These are phyloP conservation scores for Microcebus jonahi DNA, from an alignment of 2,113 vertebrate genomes.

Conservation along the genomic window DNA sequence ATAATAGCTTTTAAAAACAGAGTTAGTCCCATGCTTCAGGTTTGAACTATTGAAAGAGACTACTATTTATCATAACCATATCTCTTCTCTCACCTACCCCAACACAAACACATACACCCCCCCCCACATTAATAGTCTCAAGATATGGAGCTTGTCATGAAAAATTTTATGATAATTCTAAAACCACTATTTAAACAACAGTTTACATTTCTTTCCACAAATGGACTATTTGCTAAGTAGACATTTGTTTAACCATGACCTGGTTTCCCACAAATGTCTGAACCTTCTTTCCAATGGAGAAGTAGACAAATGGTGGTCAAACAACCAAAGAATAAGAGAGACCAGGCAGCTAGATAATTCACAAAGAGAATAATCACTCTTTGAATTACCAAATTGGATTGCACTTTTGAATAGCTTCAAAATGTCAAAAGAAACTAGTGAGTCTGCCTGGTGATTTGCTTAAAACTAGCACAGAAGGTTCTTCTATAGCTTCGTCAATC, in stretches of 20 bases:
- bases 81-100: background rate
- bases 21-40: constrained; percentile 44
- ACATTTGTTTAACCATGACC: constrained; percentile 6
- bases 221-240: background rate
- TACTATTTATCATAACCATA: background rate
- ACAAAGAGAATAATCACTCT: constrained; percentile 11
- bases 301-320: background rate
- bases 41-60: background rate
- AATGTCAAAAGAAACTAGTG: background rate
- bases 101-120: background rate
- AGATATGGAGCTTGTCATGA: background rate
- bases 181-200: background rate
- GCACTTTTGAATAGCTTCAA: constrained; percentile 8
- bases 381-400: background rate
- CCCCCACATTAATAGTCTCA: background rate
- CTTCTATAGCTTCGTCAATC: background rate
- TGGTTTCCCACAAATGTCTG: background rate
- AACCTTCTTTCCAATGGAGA: background rate
- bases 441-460: background rate
- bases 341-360: background rate
- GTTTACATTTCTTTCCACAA: constrained; percentile 30
- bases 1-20: constrained; percentile 56
- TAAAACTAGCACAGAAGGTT: background rate
- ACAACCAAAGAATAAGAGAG: background rate
- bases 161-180: constrained; percentile 33